Evolutionary conservation across 2,113 vertebrate genomes (phyloP).

Genomic region (Sceloporus undulatus): DNA sequence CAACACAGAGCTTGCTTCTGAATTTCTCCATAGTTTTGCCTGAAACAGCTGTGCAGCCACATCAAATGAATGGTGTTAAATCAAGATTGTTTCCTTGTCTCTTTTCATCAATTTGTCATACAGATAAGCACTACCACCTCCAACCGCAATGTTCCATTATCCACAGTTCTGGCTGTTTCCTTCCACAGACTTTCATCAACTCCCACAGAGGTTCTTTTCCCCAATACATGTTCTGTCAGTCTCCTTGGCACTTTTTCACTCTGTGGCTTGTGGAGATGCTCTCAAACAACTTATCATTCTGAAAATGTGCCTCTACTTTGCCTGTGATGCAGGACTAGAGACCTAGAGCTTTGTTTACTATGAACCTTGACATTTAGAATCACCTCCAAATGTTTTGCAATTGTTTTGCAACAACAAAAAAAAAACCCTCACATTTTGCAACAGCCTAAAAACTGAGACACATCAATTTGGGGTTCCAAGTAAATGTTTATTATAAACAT

Average conservation of each 20-base stretch:
- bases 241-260: conserved; percentile 62
- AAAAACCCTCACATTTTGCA: too few species aligned
- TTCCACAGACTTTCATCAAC: conserved; percentile 69
- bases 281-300: conserved; percentile 65
- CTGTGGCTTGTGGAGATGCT: conserved; percentile 36
- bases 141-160: conserved; percentile 72
- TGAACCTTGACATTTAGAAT: too few species aligned
- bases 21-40: conserved; percentile 77
- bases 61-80: conserved; percentile 75
- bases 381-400: too few species aligned
- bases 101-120: conserved; percentile 76
- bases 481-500: too few species aligned
- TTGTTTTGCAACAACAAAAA: too few species aligned
- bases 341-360: neutral
- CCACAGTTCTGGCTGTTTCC: conserved; percentile 69
- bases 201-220: conserved; percentile 68
- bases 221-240: conserved; percentile 58
- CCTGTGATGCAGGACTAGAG: neutral
- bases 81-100: conserved; percentile 75
- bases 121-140: conserved; percentile 73
- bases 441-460: too few species aligned
- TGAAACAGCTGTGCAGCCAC: conserved; percentile 73
- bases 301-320: conserved; percentile 60
- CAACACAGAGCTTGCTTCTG: conserved; percentile 70
- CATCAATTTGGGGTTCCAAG: too few species aligned